Evolutionary conservation across 2,797 vertebrate species (phyloP).

Genomic region (Australoheros facetus): DNA sequence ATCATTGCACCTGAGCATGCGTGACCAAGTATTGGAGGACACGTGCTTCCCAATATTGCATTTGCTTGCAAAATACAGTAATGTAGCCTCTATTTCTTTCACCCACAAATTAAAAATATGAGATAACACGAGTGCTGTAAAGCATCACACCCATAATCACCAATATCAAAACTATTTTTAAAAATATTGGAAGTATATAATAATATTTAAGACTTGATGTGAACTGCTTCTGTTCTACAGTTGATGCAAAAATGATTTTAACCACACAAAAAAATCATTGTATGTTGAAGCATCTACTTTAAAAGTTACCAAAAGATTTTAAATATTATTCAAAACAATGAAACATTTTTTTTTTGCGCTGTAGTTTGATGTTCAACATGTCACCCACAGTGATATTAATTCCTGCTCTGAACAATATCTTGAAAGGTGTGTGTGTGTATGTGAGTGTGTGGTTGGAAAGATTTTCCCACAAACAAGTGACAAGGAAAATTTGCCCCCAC

Average conservation of each 20-base stretch:
- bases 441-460: conserved; percentile 55
- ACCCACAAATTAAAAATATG: background rate
- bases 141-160: background rate
- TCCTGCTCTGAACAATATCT: background rate
- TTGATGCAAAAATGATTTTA: no score
- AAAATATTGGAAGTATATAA: background rate
- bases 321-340: background rate
- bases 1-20: conserved; percentile 47
- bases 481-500: conserved; percentile 70
- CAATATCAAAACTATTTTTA: background rate
- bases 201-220: background rate
- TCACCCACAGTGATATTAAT: background rate
- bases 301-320: background rate
- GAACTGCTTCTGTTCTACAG: background rate
- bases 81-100: background rate
- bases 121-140: background rate
- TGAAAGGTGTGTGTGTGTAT: background rate
- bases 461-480: conserved; percentile 87
- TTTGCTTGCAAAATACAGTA: background rate
- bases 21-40: background rate
- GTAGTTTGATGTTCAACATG: background rate
- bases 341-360: background rate
- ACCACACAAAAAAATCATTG: background rate
- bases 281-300: background rate
- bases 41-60: conserved; percentile 20